Base-by-base conservation (phyloP, 2,797 vertebrate species). In the Apodemus agrarius region DNA sequence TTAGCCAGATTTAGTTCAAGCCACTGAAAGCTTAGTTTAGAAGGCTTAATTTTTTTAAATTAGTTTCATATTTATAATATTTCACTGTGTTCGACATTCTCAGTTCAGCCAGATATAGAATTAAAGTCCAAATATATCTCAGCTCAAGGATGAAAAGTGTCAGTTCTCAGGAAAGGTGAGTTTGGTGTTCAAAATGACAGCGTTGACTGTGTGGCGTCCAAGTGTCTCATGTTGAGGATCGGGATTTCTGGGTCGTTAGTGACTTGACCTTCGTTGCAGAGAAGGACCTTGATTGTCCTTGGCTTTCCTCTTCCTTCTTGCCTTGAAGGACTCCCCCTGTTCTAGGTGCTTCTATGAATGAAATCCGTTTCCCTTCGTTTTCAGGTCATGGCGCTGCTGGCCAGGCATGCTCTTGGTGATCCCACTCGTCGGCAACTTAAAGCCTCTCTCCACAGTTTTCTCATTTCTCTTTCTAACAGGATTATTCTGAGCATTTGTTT, bases 1-100 rank as follows among this genome's bases (percentile, higher is more conserved):
- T 94, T 26, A 76, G 12, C 43, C 40, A 78, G 43, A 74, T 21
- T 89, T n/a, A 74, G 34, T 92, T 40, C 24, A 82, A n/a, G 31
- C n/a, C 52, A 91, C 65, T 54, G 40, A 95, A 76, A 54, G 8
- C 85, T 95, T 85, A 14, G n/a, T 91, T 85, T 86, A 92, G 10
- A 26, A 49, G 31, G 2, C 3, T 82, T 89, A 49, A 29, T 82
- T 94, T 57, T 85, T 92, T 76, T 65, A 21, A 29, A 59, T 93
- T 82, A 91, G 57, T 93, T 95, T 89, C 6, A 16, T 72, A 89
- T 54, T 72, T 52, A 67, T 4, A n/a, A 29, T 76, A 37, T 16
- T 49, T 95, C 79, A n/a, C 22, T 69, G 6, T 84, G 31, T 43
- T 79, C 78, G 26, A 11, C 29, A 52, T 92, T 49, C 95, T 96